Percentiles rank a stretch among this genome's conserved stretches.
Evolutionary conservation across 1,140 invertebrate species (phyloP).

Genomic region (Brachionus plicatilis): DNA sequence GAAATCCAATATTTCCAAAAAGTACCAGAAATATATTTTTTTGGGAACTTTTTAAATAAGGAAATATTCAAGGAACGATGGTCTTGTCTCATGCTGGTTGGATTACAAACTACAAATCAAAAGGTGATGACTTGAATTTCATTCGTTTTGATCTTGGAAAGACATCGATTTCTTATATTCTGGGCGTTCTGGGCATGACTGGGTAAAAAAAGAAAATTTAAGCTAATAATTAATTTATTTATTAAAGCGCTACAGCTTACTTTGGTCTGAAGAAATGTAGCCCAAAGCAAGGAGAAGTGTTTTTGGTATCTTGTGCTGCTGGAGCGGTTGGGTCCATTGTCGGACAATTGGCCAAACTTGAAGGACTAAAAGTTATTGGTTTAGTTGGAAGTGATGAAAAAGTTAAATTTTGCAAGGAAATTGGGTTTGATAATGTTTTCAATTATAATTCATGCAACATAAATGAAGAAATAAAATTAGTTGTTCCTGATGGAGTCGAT

Average conservation of each 20-base stretch:
- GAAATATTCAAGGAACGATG: constrained; percentile 53
- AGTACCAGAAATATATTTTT: not conserved
- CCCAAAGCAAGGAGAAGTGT: constrained; percentile 64
- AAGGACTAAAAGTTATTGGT: constrained; percentile 66
- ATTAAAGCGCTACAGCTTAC: constrained; percentile 64
- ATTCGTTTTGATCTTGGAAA: constrained; percentile 57
- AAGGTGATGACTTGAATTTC: constrained; percentile 44
- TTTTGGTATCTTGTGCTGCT: constrained; percentile 60
- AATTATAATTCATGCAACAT: constrained; percentile 67
- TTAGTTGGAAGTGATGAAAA: constrained; percentile 67
- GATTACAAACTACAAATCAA: constrained; percentile 57
- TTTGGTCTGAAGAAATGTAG: constrained; percentile 67
- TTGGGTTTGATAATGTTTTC: constrained; percentile 65
- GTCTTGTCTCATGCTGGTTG: constrained; percentile 63
- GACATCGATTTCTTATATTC: constrained; percentile 60
- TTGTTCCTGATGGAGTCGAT: constrained; percentile 65
- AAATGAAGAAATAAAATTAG: constrained; percentile 58
- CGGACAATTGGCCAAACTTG: constrained; percentile 67
- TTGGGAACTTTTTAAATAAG: not conserved
- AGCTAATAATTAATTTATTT: not conserved
- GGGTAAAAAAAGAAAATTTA: constrained; percentile 51
- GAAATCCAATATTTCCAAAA: constrained; percentile 61
- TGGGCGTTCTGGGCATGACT: constrained; percentile 64
- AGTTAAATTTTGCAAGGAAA: constrained; percentile 63
- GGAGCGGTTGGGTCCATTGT: constrained; percentile 67